Evolutionary conservation across 92 coral and sea anemone genomes (phyloP), one percentile per base, ranked within the genome.

Genomic region (Porites evermanni): DNA sequence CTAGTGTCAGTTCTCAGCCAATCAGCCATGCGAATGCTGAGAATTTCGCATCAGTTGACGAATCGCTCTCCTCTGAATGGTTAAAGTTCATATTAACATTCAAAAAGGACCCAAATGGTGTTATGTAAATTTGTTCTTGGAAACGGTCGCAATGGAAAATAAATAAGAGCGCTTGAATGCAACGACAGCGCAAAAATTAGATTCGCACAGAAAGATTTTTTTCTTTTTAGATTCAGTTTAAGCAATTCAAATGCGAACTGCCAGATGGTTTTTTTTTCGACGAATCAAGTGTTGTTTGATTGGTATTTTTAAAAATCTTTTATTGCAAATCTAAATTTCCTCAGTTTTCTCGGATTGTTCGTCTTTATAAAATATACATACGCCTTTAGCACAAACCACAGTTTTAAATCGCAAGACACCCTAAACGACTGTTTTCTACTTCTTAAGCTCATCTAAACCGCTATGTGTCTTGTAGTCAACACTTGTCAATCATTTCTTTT

Each of bases 81-180:
- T 17, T 64, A 19, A 74, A 63, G 17, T 83, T 51, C 0, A 73
- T 72, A 74, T 61, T 74, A 51, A 83, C 74, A 64, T 63, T 64
- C 63, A 6, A 73, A 74, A 60, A 26, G 64, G 73, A 77, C 12
- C 63, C 68, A 67, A 73, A 81, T 64, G 67, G 74, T 65, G 72
- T 67, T 82, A 87, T 87, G 91, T 53, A 87, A 87, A 87, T 87
- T 75, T 80, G 56, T 52, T 54, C 87, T 29, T 61, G 53, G 91
- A 81, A 73, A 87, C 85, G 83, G 84, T 19, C 59, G 76, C 89
- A 86, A 86, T 86, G 84, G 84, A 67, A 86, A 70, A 70, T 79
- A 86, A 78, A 86, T 74, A 86, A 38, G 23, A 51, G 13, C 3
- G 21, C 13, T 24, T 18, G 11, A 17, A 23, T 29, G 38, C 19